Conservation (phyloP, 2,797 vertebrate genomes). For the Notolabrus celidotus region DNA sequence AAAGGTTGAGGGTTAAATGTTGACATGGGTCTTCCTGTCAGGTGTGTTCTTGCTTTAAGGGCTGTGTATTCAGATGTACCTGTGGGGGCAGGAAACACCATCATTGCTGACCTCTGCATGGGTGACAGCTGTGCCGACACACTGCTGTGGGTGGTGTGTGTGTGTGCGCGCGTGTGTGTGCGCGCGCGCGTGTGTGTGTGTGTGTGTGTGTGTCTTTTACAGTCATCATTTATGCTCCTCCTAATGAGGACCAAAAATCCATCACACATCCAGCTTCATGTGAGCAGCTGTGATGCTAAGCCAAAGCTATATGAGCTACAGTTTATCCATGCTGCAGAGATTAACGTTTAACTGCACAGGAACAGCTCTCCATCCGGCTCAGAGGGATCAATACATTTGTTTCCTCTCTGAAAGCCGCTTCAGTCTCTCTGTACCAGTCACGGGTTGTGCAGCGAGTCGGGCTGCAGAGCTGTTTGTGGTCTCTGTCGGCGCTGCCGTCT, state of each 20-base stretch:
- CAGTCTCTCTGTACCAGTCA: slow-evolving; percentile 12
- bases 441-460: slow-evolving; percentile 33
- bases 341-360: slow-evolving; percentile 35
- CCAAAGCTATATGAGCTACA: slow-evolving; percentile 5
- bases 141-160: slow-evolving; percentile 1
- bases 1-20: too few relatives aligned
- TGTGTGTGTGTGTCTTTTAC: background rate
- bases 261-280: background rate
- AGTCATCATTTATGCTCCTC: background rate
- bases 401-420: slow-evolving; percentile 41
- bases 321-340: slow-evolving; percentile 20
- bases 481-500: slow-evolving; percentile 3
- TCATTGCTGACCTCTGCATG: background rate
- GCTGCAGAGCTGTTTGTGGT: slow-evolving; percentile 24
- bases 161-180: background rate
- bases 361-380: slow-evolving; percentile 38
- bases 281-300: slow-evolving; percentile 12
- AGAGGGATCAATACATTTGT: slow-evolving; percentile 57
- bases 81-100: background rate
- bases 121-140: background rate
- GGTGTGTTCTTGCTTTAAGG: too few relatives aligned
- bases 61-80: too few relatives aligned
- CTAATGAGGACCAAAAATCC: background rate
- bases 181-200: background rate
- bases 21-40: too few relatives aligned